These are phyloP conservation scores for Acanthochromis polyacanthus DNA, from an alignment of 2,113 vertebrate species.

Conservation along the genomic window DNA sequence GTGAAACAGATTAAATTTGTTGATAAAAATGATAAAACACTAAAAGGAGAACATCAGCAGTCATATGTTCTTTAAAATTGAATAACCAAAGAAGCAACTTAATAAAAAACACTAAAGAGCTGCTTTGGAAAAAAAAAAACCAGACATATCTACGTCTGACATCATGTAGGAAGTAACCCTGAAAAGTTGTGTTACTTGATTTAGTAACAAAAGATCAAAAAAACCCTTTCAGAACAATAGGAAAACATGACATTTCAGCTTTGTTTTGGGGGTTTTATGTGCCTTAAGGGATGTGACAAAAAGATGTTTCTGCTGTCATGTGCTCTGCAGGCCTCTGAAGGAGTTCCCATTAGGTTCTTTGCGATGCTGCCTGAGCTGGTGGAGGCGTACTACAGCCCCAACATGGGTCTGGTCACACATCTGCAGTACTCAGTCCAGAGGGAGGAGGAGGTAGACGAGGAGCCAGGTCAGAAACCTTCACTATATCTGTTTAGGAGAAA, in stretches of 20 bases:
- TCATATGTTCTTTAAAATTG: too few relatives aligned
- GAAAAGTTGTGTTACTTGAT: too few relatives aligned
- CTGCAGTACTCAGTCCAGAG: slow-evolving; percentile 90
- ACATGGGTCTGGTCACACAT: slow-evolving; percentile 95
- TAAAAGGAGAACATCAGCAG: too few relatives aligned
- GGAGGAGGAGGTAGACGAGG: slow-evolving; percentile 92
- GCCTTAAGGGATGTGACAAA: neutral
- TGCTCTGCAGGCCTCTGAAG: slow-evolving; percentile 91
- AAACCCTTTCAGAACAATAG: neutral
- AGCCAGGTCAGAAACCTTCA: slow-evolving; percentile 84
- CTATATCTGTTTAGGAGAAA: neutral
- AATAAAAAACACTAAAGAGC: too few relatives aligned
- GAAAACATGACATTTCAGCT: neutral
- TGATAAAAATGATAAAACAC: too few relatives aligned
- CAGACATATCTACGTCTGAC: too few relatives aligned
- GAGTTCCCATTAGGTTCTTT: slow-evolving; percentile 93
- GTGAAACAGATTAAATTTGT: too few relatives aligned
- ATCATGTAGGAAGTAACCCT: too few relatives aligned
- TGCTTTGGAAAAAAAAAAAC: too few relatives aligned
- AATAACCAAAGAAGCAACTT: too few relatives aligned
- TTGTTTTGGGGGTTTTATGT: too few relatives aligned
- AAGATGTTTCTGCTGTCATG: slow-evolving; percentile 25
- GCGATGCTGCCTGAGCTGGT: slow-evolving; percentile 91
- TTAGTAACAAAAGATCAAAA: too few relatives aligned
- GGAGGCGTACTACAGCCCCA: slow-evolving; percentile 95